Percentiles rank a stretch among this genome's conserved stretches.
These are phyloP conservation scores for Drosophila percnosoma DNA, from an alignment of 2,888 invertebrate species.

Conservation along the genomic window DNA sequence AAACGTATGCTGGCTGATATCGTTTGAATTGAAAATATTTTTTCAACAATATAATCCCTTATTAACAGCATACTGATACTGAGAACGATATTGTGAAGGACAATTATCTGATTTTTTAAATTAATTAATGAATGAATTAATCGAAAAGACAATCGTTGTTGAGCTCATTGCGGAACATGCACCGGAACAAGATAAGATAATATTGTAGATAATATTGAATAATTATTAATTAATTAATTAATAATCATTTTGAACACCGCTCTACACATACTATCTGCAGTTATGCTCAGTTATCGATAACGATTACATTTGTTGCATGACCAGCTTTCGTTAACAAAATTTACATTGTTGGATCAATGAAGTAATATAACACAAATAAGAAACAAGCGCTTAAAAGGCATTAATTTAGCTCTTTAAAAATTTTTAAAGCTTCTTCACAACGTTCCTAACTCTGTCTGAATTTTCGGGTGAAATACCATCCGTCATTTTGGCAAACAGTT, in stretches of 20 bases:
- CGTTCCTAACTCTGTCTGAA: slow-evolving; percentile 6
- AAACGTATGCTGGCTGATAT: neutral
- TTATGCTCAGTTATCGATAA: neutral
- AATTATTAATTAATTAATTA: too few species aligned
- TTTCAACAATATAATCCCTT: neutral
- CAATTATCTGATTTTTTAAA: too few species aligned
- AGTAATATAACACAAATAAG: neutral
- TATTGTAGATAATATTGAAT: neutral
- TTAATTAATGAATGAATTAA: too few species aligned
- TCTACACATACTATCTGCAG: neutral
- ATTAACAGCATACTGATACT: neutral
- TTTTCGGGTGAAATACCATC: slow-evolving; percentile 35
- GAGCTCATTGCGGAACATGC: neutral
- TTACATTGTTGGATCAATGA: neutral
- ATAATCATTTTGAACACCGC: neutral
- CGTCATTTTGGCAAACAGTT: slow-evolving; percentile 14
- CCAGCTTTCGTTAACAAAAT: neutral
- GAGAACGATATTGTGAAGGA: neutral
- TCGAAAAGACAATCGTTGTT: neutral
- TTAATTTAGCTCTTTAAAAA: slow-evolving; percentile 7
- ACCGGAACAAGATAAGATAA: neutral
- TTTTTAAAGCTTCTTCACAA: slow-evolving; percentile 10
- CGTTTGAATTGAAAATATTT: neutral
- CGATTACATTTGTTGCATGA: neutral
- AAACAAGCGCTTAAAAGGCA: neutral